Evolutionary conservation across 1,140 invertebrate genomes (phyloP).

Genomic region (Choristoneura fumiferana): DNA sequence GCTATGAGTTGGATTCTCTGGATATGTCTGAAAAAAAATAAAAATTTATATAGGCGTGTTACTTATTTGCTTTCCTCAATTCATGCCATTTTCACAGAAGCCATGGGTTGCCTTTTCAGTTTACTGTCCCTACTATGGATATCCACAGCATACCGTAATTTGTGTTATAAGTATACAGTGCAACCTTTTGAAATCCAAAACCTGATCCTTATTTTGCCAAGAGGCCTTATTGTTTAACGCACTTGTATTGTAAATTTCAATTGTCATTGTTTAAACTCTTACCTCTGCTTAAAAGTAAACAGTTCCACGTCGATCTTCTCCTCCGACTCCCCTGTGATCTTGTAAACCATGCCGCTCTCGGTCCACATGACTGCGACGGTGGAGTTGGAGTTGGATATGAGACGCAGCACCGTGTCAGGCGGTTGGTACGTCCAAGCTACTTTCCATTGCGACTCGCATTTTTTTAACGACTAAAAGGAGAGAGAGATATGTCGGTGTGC

Average conservation of each 20-base stretch:
- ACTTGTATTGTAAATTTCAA: too few species aligned
- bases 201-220: too few species aligned
- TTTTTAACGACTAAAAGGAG: slow-evolving; percentile 57
- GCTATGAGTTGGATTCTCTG: slow-evolving; percentile 61
- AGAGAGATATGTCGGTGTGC: too few species aligned
- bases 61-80: too few species aligned
- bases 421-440: slow-evolving; percentile 45
- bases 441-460: slow-evolving; percentile 54
- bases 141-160: too few species aligned
- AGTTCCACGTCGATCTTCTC: slow-evolving; percentile 51
- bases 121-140: too few species aligned
- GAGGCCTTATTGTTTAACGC: too few species aligned
- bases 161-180: too few species aligned
- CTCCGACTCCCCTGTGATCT: slow-evolving; percentile 46
- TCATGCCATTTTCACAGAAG: too few species aligned
- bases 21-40: slow-evolving; percentile 48
- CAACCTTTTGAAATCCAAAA: too few species aligned
- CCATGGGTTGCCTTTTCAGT: too few species aligned
- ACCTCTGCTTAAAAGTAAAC: slow-evolving; percentile 60
- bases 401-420: slow-evolving; percentile 43
- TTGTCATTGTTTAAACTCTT: too few species aligned
- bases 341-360: slow-evolving; percentile 50
- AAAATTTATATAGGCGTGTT: slow-evolving; percentile 1
- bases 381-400: slow-evolving; percentile 49
- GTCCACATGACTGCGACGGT: slow-evolving; percentile 57